Conservation (phyloP, 2,888 invertebrate species). For the Dynastes hyllus region DNA sequence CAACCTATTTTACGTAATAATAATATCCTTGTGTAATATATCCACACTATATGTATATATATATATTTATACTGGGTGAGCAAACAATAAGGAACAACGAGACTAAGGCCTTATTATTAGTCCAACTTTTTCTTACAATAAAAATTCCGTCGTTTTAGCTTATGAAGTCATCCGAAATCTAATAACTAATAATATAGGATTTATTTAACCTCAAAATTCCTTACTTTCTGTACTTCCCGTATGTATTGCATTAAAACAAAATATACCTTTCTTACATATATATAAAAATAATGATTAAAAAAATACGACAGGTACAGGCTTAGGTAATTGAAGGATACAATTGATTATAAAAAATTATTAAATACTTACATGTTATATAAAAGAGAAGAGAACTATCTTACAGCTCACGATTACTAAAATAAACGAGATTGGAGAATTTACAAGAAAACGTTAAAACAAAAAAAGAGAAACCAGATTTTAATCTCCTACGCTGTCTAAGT, state of each 20-base stretch:
- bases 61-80: too few relatives aligned
- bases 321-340: conserved; percentile 32
- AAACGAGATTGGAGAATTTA: conserved; percentile 31
- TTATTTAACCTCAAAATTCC: too few relatives aligned
- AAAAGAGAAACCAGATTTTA: too few relatives aligned
- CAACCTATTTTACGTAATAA: neutral
- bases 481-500: too few relatives aligned
- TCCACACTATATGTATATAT: conserved; percentile 22
- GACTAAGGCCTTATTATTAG: too few relatives aligned
- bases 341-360: conserved; percentile 36
- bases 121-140: too few relatives aligned
- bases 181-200: too few relatives aligned
- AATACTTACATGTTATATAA: conserved; percentile 21
- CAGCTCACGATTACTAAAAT: neutral
- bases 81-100: too few relatives aligned
- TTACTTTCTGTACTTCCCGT: too few relatives aligned
- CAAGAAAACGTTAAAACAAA: neutral
- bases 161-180: too few relatives aligned
- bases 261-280: conserved; percentile 45
- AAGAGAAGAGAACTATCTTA: conserved; percentile 23
- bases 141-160: too few relatives aligned
- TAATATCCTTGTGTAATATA: conserved; percentile 24
- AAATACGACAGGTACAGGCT: conserved; percentile 52
- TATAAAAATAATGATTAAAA: conserved; percentile 49
- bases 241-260: conserved; percentile 47